Percentiles rank a stretch among this genome's conserved stretches.
Conservation (phyloP, 1,140 invertebrate species). For the Drosophila ironensis region DNA sequence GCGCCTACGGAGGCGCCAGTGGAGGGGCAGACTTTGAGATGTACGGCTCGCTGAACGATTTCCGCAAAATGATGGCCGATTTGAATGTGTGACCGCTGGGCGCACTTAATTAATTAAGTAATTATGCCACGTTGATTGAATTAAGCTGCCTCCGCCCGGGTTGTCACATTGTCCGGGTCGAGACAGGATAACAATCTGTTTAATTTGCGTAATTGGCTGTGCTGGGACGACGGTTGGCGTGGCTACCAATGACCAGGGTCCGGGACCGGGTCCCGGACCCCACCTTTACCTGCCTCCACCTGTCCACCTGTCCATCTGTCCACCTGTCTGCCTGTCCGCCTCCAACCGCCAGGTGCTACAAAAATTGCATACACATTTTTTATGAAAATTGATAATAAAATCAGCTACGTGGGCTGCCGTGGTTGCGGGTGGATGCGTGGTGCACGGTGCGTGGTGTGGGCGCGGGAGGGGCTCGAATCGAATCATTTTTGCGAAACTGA, state of each 20-base stretch:
- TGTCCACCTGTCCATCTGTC: background rate
- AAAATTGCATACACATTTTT: constrained; percentile 22
- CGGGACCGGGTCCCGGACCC: background rate
- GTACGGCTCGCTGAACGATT: constrained; percentile 90
- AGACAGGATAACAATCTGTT: constrained; percentile 75
- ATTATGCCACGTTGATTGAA: constrained; percentile 71
- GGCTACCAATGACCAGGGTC: constrained; percentile 47
- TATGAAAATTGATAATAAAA: constrained; percentile 65
- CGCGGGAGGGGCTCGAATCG: too few relatives aligned
- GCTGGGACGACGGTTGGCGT: constrained; percentile 63
- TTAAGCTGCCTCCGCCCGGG: constrained; percentile 46
- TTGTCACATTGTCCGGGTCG: constrained; percentile 52
- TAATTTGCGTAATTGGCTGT: constrained; percentile 80
- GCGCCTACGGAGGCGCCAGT: constrained; percentile 11
- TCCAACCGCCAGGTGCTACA: constrained; percentile 29
- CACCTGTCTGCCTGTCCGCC: background rate
- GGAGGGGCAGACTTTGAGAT: constrained; percentile 85
- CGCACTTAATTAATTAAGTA: constrained; percentile 75
- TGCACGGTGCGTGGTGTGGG: background rate
- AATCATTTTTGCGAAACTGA: constrained; percentile 45
- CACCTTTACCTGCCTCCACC: background rate
- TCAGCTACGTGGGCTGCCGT: constrained; percentile 9
- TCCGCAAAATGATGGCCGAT: constrained; percentile 92
- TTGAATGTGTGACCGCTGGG: constrained; percentile 84
- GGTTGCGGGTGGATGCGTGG: background rate